phyloP scores from a whole-genome alignment of 2,888 invertebrate genomes.

The Phortica magna region DNA sequence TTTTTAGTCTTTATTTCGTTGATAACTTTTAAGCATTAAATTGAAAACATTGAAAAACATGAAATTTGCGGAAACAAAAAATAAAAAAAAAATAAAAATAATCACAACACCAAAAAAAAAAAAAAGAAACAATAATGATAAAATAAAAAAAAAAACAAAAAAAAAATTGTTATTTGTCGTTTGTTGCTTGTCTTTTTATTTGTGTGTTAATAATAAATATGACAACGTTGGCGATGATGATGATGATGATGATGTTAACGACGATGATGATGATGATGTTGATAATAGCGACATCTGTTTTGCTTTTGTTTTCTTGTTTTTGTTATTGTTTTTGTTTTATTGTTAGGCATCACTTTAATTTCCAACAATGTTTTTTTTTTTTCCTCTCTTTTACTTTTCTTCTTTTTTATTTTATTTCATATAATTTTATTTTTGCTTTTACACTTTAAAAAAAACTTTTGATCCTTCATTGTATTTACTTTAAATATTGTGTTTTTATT shows the following conservation, averaged over 20 bases:
- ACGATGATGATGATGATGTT: background rate
- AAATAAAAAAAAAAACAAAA: too few species aligned
- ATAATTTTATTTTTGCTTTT: background rate
- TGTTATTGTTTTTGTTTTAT: slow-evolving; percentile 3
- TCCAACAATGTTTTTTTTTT: background rate
- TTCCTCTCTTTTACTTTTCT: background rate
- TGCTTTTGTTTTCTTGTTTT: slow-evolving; percentile 10
- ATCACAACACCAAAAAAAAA: too few species aligned
- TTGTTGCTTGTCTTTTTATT: background rate
- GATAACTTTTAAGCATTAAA: too few species aligned
- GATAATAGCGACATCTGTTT: background rate
- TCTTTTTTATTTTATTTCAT: background rate
- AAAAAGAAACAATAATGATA: too few species aligned
- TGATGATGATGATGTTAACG: background rate
- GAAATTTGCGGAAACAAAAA: too few species aligned
- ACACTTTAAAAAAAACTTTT: too few species aligned
- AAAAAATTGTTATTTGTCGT: too few species aligned
- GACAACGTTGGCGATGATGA: background rate
- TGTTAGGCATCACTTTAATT: background rate
- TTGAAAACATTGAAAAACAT: too few species aligned
- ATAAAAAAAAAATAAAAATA: too few species aligned
- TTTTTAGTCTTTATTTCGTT: too few species aligned
- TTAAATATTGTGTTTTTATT: slow-evolving; percentile 42
- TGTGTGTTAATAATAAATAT: background rate
- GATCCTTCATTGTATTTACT: slow-evolving; percentile 57